phyloP scores from a whole-genome alignment of 2,888 invertebrate genomes.

The Lycocerus yunnanus region DNA sequence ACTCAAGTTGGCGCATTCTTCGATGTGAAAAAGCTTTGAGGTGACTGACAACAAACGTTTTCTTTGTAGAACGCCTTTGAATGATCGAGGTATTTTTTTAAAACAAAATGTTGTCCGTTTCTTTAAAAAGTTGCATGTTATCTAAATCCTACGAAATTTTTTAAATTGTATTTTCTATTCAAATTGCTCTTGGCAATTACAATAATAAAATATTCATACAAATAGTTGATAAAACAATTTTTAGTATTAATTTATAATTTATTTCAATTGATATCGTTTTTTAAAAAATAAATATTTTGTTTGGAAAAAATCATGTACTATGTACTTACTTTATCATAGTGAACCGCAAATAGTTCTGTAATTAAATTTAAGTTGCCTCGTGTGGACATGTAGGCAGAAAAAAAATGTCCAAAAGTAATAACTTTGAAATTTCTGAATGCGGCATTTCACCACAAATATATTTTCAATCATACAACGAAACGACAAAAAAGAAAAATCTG shows the following conservation, averaged over 20 bases:
- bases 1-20: background rate
- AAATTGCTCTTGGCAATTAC: too few relatives aligned
- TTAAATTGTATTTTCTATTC: background rate
- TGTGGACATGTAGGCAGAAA: background rate
- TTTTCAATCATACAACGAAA: slow-evolving; percentile 12
- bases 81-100: background rate
- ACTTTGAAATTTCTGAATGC: background rate
- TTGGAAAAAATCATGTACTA: background rate
- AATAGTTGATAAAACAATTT: too few relatives aligned
- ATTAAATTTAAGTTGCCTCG: background rate
- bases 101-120: background rate
- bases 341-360: background rate
- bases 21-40: background rate
- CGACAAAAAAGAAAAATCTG: background rate
- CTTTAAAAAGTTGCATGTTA: background rate
- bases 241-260: background rate
- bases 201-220: too few relatives aligned
- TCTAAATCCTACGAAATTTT: background rate
- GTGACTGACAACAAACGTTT: background rate
- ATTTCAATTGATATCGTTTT: background rate
- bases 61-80: background rate
- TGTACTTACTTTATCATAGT: background rate
- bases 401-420: background rate
- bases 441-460: background rate
- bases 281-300: background rate